These are phyloP conservation scores for Paramuricea clavata DNA, from an alignment of 92 coral and sea anemone genomes.

Conservation along the genomic window DNA sequence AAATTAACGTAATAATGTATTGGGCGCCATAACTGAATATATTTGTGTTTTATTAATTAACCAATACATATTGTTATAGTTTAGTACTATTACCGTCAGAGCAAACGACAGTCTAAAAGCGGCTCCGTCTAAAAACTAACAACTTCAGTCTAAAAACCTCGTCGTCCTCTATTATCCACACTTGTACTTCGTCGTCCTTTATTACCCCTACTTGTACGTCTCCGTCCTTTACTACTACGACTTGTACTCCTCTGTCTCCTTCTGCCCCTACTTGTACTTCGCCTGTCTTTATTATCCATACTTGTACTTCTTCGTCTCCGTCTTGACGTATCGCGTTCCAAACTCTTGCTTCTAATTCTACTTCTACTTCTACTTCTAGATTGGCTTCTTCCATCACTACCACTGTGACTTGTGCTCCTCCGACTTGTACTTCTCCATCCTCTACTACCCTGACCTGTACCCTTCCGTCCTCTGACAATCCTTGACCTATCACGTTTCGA, in stretches of 20 bases:
- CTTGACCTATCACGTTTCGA: neutral
- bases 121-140: too few relatives aligned
- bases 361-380: neutral
- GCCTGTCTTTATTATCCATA: neutral
- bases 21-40: too few relatives aligned
- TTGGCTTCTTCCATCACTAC: neutral
- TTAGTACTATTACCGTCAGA: too few relatives aligned
- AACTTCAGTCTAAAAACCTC: too few relatives aligned
- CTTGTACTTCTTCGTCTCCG: neutral
- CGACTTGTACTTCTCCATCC: neutral
- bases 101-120: too few relatives aligned
- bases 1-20: too few relatives aligned
- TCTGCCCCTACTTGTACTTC: neutral
- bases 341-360: slow-evolving; percentile 1
- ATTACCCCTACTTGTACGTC: neutral
- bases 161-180: neutral
- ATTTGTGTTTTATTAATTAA: neutral
- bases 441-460: neutral
- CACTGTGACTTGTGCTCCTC: neutral
- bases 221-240: neutral
- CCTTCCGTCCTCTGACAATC: neutral
- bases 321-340: too few relatives aligned
- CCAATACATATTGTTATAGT: neutral
- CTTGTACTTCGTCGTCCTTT: slow-evolving; percentile 9
- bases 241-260: neutral